Base-by-base conservation (phyloP, 35 echinoderm and acorn worm genomes). In the Patiria miniata region DNA sequence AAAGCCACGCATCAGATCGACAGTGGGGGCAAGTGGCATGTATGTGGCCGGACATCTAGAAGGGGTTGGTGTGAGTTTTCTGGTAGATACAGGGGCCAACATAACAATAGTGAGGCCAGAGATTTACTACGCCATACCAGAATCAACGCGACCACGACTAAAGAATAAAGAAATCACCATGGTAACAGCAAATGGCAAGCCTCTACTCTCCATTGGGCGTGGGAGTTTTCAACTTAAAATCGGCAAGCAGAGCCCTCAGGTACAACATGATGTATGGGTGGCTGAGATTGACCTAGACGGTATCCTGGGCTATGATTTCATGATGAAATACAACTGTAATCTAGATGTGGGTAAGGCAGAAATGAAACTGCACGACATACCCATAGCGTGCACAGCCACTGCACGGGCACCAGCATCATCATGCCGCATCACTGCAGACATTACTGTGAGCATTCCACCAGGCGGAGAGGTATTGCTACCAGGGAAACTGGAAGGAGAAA, bases 181-280 rank as follows among this genome's bases (percentile, higher is more conserved):
- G 81, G 52, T 83, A 33, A 58, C 81, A 32, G 81, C 81, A 34
- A 37, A 83, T 83, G 81, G 81, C 28, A 17, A 1, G 8, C 36
- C 39, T 5, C 34, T 79, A 16, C 77, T 44, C 39, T 79, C 60
- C n/a, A n/a, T n/a, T n/a, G n/a, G n/a, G n/a, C n/a, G n/a, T n/a
- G n/a, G n/a, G n/a, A n/a, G 26, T 18, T 83, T 83, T 39, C 42
- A 52, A 52, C 68, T 90, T 47, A 19, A 78, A 39, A 90, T 90
- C 50, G 79, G 61, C 37, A 79, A 51, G 5, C 19, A 83, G 2
- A 44, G 77, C 39, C 36, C 39, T 4, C 1, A 53, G 36, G 77
- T 92, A 77, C 34, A 86, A 36, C 90, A 86, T 53, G 77, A 86
- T 58, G 50, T 92, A 16, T 92, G 83, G 90, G 90, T 92, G 33